A percentile compares a stretch with the other conserved stretches of the same genome.
phyloP scores from a whole-genome alignment of 2,888 invertebrate genomes.

The Rhagonycha lutea region DNA sequence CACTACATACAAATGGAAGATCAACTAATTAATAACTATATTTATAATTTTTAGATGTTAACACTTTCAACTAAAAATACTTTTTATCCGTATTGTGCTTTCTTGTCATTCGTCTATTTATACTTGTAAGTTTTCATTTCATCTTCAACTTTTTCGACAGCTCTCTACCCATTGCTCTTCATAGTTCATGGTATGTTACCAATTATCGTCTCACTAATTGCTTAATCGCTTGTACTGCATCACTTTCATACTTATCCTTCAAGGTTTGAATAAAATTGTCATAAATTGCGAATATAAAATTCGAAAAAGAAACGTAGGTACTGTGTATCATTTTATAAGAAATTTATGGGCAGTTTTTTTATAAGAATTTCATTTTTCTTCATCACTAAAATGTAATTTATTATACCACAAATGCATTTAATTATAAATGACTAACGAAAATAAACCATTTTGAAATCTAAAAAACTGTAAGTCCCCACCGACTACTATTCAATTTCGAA shows the following conservation, averaged over 20 bases:
- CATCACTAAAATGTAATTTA: background rate
- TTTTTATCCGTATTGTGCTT: background rate
- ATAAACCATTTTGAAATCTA: background rate
- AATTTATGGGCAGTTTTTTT: background rate
- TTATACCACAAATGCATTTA: background rate
- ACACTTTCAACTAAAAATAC: background rate
- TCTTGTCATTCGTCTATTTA: background rate
- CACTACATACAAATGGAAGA: too few relatives aligned
- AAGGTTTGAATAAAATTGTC: background rate
- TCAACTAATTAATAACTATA: too few relatives aligned
- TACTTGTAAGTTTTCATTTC: background rate
- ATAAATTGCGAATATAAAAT: background rate
- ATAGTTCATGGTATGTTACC: background rate
- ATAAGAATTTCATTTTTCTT: background rate
- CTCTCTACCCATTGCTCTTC: background rate
- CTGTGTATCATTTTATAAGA: background rate
- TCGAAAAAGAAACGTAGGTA: background rate
- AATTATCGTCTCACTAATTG: background rate
- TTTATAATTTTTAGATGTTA: background rate
- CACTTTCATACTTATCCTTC: background rate
- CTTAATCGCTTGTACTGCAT: background rate
- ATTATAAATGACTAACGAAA: background rate
- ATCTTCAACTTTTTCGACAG: background rate
- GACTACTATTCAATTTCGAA: too few relatives aligned
- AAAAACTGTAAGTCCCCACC: too few relatives aligned